Base-by-base conservation (phyloP, 2,888 invertebrate species). In the Hypena proboscidalis region DNA sequence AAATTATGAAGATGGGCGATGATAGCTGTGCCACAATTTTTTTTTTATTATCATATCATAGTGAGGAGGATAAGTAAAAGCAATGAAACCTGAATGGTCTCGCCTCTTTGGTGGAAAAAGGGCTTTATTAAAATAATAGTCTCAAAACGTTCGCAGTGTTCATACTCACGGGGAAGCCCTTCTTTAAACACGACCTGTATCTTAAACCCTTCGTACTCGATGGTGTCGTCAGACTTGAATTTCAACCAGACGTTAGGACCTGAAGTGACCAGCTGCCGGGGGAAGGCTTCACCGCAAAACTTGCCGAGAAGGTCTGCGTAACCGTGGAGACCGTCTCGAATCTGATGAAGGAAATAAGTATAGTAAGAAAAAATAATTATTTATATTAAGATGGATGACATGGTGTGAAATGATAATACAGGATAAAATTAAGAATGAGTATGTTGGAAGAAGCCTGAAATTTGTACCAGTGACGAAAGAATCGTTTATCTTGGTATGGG, bases 131-230 rank as follows among this genome's bases (percentile, higher is more conserved):
- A 17, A 9, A 10, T n/a, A 15, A 22, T 3, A 1, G 7, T 29
- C 21, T 11, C n/a, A 5, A n/a, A 17, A 20, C 1, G 6, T 13
- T 8, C 6, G 7, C 9, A 26, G 0, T 0, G 19, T 1, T 15
- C 9, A 44, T 54, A 70, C 74, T 70, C 37, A 75, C 75, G 62
- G 47, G 74, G 69, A 5, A 33, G 20, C 0, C 32, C 9, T 10
- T 52, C 66, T 6, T 58, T 56, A 14, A 77, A 83, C 7, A 77
- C 73, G 0, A 87, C 52, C 6, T 73, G 70, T 22, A 90, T 90
- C n/a, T 77, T 76, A 50, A 90, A 90, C 0, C 90, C 90, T 3
- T 86, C 85, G 22, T 90, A 90, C 14, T 90, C 90, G 10, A 90
- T 90, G 1, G 86, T 90, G 10, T 87, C 87, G 17, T 85, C 85